Evolutionary conservation across 2,113 vertebrate genomes (phyloP), one percentile per base, ranked within the genome.

Genomic region (Istiophorus platypterus): DNA sequence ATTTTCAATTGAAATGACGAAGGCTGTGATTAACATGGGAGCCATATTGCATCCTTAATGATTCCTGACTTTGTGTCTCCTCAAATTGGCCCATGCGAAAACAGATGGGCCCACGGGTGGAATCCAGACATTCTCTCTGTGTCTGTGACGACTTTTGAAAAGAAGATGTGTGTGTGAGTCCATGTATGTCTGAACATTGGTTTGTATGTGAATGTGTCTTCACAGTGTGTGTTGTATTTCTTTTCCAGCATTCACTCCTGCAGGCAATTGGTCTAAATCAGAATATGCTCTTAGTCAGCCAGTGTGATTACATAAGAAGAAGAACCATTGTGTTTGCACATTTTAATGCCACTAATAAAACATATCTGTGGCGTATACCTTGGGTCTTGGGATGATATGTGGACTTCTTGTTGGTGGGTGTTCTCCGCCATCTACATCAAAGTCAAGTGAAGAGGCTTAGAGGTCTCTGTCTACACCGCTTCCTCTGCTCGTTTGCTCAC

Each of bases 51-150:
- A 73, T 87, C 78, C 72, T 83, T 72, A 85, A 83, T 78, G 82
- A 87, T 70, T 90, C 78, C 77, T 84, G 80, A 80, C 74, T 87
- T 59, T 68, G 74, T 69, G 72, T 78, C 76, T 87, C 82, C 77
- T 90, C 20, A 1, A 79, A 72, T 83, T 83, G 80, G 80, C 65
- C 59, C 72, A 39, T 39, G 58, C 59, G 69, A 47, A 75, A 89
- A 83, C 87, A 92, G 91, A 92, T 86, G 89, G 87, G 70, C 81
- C 74, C 80, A 79, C 65, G 65, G 69, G 87, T 80, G 79, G 57
- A 83, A 85, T 66, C 64, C 72, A 85, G 77, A 84, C 45, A 78
- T 5, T 15, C 70, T 81, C 72, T 39, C 81, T 86, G 76, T 78
- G 81, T 76, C 81, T 88, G 82, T 72, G 86, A 90, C 90, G 82